Percentiles rank a stretch among this genome's conserved stretches.
These are phyloP conservation scores for Rallus limicola DNA, from an alignment of 2,113 vertebrate species.

Conservation along the genomic window DNA sequence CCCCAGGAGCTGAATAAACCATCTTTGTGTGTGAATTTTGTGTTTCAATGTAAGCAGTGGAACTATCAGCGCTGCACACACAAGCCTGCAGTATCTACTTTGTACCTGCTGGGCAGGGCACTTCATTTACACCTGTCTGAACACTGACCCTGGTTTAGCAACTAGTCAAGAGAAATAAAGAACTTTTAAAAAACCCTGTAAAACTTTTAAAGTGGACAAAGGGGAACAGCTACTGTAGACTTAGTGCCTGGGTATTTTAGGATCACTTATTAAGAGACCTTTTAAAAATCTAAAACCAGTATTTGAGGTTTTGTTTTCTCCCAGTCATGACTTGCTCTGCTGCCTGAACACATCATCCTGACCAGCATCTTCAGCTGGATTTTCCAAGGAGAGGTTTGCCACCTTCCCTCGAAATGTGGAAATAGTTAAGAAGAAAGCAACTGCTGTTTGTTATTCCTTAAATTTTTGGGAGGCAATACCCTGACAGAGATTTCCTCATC, in stretches of 20 bases:
- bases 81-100: background rate
- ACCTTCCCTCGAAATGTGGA: background rate
- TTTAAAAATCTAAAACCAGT: background rate
- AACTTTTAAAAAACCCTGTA: background rate
- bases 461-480: background rate
- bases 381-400: background rate
- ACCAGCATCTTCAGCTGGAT: background rate
- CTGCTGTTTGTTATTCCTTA: background rate
- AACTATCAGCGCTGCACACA: background rate
- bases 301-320: background rate
- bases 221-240: background rate
- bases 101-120: background rate
- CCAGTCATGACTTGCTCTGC: background rate
- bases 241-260: background rate
- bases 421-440: background rate
- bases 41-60: accelerated
- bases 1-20: background rate
- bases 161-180: background rate
- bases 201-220: background rate
- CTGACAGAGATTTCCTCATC: background rate
- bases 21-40: background rate
- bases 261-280: background rate
- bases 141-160: background rate
- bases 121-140: background rate
- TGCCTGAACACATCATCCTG: accelerated